Conservation (phyloP, 2,797 vertebrate species). For the Ceyx erithaca region DNA sequence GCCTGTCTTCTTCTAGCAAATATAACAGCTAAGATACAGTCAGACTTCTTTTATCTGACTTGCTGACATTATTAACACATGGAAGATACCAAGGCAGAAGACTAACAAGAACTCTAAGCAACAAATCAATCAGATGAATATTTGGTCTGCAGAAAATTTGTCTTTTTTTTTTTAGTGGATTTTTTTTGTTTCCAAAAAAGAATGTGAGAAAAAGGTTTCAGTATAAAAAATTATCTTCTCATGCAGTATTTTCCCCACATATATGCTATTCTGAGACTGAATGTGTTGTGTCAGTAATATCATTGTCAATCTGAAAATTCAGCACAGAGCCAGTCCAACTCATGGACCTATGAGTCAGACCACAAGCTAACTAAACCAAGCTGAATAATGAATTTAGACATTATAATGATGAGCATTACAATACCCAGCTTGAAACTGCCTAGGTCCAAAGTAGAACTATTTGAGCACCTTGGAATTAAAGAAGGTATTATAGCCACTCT, state of each 20-base stretch:
- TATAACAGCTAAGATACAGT: background rate
- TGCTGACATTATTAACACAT: background rate
- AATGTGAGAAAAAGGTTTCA: background rate
- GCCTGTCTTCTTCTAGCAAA: background rate
- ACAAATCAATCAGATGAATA: background rate
- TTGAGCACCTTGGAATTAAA: background rate
- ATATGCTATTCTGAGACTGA: background rate
- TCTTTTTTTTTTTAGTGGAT: background rate
- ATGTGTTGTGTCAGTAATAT: background rate
- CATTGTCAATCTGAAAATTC: constrained; percentile 26
- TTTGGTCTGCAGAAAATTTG: background rate
- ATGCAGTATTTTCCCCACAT: background rate
- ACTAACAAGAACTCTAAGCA: background rate
- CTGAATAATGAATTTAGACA: background rate
- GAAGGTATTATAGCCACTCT: background rate
- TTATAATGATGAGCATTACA: background rate
- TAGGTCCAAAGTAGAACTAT: background rate
- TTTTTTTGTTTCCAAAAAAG: background rate
- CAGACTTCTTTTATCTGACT: background rate
- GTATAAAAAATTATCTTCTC: background rate
- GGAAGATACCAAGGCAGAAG: background rate
- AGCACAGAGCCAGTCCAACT: background rate
- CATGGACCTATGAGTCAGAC: constrained; percentile 3
- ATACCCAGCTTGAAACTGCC: background rate
- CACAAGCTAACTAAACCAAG: background rate